These are phyloP conservation scores for Tyto alba DNA, from an alignment of 2,113 vertebrate species.

Conservation along the genomic window DNA sequence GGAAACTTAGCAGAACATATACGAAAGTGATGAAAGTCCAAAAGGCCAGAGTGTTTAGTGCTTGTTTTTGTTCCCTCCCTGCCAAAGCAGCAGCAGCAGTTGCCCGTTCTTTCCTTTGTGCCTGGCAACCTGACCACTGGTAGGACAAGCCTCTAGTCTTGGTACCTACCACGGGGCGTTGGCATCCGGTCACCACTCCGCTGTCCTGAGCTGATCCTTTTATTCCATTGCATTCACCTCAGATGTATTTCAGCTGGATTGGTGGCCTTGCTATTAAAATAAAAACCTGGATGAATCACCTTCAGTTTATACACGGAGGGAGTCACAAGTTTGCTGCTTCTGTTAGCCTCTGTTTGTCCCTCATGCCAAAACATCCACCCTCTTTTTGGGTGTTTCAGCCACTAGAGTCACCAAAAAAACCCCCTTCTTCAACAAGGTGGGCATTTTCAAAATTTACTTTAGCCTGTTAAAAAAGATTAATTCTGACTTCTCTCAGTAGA, in stretches of 20 bases:
- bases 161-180: conserved; percentile 48
- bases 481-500: background rate
- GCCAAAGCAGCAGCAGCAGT: conserved; percentile 35
- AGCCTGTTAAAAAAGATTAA: background rate
- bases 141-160: background rate
- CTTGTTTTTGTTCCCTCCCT: background rate
- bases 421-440: background rate
- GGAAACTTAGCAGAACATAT: background rate
- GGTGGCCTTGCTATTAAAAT: conserved; percentile 68
- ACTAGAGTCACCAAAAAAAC: conserved; percentile 41
- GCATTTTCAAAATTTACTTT: conserved; percentile 28
- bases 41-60: background rate
- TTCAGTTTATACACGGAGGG: conserved; percentile 8
- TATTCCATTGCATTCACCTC: conserved; percentile 64
- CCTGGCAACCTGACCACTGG: background rate
- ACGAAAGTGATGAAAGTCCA: background rate
- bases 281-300: conserved; percentile 70
- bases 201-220: conserved; percentile 70
- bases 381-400: conserved; percentile 52
- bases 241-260: conserved; percentile 60
- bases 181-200: conserved; percentile 41
- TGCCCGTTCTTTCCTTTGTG: conserved; percentile 22
- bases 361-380: conserved; percentile 46
- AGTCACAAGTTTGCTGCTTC: conserved; percentile 46
- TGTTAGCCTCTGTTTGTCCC: conserved; percentile 48